Evolutionary conservation across 2,888 invertebrate genomes (phyloP).

Genomic region (Pristionchus mayeri): DNA sequence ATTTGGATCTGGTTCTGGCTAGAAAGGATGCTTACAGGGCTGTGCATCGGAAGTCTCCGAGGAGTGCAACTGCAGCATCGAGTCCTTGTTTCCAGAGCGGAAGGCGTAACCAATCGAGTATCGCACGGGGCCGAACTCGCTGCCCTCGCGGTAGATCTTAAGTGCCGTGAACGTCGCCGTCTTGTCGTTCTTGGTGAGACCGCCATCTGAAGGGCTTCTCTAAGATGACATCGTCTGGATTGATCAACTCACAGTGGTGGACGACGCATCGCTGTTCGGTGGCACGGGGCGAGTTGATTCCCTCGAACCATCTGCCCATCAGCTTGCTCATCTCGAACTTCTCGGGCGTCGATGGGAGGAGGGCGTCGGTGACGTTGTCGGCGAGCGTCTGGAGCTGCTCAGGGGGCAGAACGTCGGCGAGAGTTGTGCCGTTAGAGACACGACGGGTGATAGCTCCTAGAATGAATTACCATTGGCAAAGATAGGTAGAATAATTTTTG

Average conservation of each 20-base stretch:
- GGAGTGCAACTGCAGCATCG: slow-evolving; percentile 76
- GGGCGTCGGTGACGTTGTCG: slow-evolving; percentile 76
- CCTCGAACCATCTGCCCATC: slow-evolving; percentile 76
- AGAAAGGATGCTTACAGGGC: slow-evolving; percentile 67
- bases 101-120: slow-evolving; percentile 77
- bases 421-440: slow-evolving; percentile 76
- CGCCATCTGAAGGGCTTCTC: slow-evolving; percentile 69
- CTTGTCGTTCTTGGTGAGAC: slow-evolving; percentile 76
- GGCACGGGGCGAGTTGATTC: slow-evolving; percentile 74
- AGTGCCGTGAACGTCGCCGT: slow-evolving; percentile 76
- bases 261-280: slow-evolving; percentile 76
- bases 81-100: slow-evolving; percentile 76
- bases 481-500: neutral
- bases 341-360: slow-evolving; percentile 74
- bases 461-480: neutral
- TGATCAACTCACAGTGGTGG: slow-evolving; percentile 72
- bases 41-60: slow-evolving; percentile 75
- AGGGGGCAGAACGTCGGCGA: slow-evolving; percentile 76
- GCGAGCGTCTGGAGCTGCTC: slow-evolving; percentile 76
- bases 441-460: slow-evolving; percentile 75
- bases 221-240: neutral
- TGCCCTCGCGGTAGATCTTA: slow-evolving; percentile 76
- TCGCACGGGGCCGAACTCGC: slow-evolving; percentile 75
- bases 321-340: slow-evolving; percentile 75
- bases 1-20: too few species aligned